phyloP scores from a whole-genome alignment of 2,888 invertebrate species.

The Cataglyphis altisquamis region DNA sequence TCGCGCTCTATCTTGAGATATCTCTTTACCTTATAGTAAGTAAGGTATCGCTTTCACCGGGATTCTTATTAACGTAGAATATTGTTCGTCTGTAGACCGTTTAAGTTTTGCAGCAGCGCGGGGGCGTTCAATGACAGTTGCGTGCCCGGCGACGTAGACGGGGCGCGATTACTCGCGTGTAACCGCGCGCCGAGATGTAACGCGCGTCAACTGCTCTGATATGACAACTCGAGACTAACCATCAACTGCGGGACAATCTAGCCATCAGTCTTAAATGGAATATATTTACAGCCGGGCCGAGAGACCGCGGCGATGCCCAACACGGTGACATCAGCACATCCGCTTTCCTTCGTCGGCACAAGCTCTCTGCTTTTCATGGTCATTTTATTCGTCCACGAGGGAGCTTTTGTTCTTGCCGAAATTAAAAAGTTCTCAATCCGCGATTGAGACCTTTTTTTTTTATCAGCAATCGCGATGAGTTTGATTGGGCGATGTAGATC shows the following conservation, averaged over 20 bases:
- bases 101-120: slow-evolving; percentile 50
- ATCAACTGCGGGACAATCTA: slow-evolving; percentile 79
- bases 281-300: slow-evolving; percentile 76
- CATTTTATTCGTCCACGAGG: background rate
- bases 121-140: slow-evolving; percentile 69
- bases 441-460: background rate
- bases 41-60: background rate
- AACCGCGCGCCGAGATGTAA: slow-evolving; percentile 58
- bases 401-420: background rate
- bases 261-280: slow-evolving; percentile 81
- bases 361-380: slow-evolving; percentile 15
- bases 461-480: background rate
- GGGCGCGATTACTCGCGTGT: slow-evolving; percentile 59
- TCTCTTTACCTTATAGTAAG: background rate
- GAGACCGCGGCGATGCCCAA: slow-evolving; percentile 36
- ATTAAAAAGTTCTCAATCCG: background rate
- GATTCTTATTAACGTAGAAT: slow-evolving; percentile 37
- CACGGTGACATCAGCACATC: slow-evolving; percentile 64
- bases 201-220: slow-evolving; percentile 75
- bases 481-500: background rate
- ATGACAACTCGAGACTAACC: slow-evolving; percentile 74
- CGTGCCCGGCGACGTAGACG: slow-evolving; percentile 47
- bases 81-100: slow-evolving; percentile 35
- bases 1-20: background rate
- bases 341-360: slow-evolving; percentile 50